Evolutionary conservation across 2,113 vertebrate species (phyloP).

Genomic region (Gallinago undulata): DNA sequence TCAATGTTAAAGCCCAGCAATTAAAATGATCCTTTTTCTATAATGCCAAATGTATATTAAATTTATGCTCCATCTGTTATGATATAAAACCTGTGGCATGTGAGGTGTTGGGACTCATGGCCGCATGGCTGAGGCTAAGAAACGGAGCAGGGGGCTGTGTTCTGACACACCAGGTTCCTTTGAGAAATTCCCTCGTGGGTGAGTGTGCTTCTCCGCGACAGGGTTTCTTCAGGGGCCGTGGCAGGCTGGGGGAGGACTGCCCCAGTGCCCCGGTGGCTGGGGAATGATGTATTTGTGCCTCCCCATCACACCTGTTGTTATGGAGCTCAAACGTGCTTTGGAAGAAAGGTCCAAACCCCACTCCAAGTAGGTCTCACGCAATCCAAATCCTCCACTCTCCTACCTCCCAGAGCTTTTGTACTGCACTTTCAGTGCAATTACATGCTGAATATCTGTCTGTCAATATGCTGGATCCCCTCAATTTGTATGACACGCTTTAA

Average conservation of each 20-base stretch:
- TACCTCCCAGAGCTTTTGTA: conserved; percentile 61
- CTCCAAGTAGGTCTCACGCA: conserved; percentile 18
- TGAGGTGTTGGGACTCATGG: not conserved
- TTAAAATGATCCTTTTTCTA: not conserved
- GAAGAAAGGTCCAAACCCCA: conserved; percentile 13
- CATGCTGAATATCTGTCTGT: conserved; percentile 71
- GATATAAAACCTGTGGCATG: not conserved
- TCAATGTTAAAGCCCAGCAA: not conserved
- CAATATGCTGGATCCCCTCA: conserved; percentile 76
- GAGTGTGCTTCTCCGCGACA: not conserved
- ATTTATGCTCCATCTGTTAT: not conserved
- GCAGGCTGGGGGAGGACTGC: not conserved
- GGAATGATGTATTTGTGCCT: conserved; percentile 41
- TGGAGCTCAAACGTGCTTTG: conserved; percentile 15
- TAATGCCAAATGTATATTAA: not conserved
- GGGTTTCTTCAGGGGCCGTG: not conserved
- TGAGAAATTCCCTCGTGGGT: not conserved
- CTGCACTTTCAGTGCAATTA: conserved; percentile 68
- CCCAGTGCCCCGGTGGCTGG: not conserved
- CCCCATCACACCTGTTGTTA: conserved; percentile 68
- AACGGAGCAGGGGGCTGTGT: not conserved
- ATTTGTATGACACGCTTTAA: conserved; percentile 78
- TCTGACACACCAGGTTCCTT: not conserved
- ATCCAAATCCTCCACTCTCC: conserved; percentile 31
- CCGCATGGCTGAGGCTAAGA: not conserved